Evolutionary conservation across 2,113 vertebrate genomes (phyloP).

Genomic region (Cyanoramphus novaezelandiae): DNA sequence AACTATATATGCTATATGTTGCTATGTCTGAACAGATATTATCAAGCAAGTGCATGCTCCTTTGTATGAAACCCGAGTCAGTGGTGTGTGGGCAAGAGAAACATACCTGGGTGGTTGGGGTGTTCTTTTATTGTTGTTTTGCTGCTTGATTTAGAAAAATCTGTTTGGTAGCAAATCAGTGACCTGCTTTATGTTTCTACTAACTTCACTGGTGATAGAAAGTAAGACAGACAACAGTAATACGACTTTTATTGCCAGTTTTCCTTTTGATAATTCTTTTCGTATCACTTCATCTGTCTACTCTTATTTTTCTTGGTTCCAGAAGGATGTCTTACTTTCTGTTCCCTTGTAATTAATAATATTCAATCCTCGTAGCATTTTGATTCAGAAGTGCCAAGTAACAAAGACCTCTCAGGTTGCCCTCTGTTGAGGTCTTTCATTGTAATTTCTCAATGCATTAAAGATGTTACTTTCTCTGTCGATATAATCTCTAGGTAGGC

Average conservation of each 20-base stretch:
- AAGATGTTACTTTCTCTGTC: neutral
- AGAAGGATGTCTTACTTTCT: neutral
- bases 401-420: neutral
- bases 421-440: neutral
- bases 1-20: neutral
- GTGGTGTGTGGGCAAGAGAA: neutral
- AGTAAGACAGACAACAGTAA: neutral
- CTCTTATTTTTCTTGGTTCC: neutral
- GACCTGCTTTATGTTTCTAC: neutral
- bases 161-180: neutral
- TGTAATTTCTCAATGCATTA: neutral
- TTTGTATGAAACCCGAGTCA: neutral
- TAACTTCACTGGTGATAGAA: neutral
- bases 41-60: neutral
- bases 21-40: no score
- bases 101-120: neutral
- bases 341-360: neutral
- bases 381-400: neutral
- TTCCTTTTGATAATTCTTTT: neutral
- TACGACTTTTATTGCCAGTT: neutral
- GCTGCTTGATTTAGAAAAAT: neutral
- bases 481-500: neutral
- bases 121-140: neutral
- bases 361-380: neutral
- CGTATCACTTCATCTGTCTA: neutral